These are phyloP conservation scores for Eidolon helvum DNA, from an alignment of 2,113 vertebrate species.

Conservation along the genomic window DNA sequence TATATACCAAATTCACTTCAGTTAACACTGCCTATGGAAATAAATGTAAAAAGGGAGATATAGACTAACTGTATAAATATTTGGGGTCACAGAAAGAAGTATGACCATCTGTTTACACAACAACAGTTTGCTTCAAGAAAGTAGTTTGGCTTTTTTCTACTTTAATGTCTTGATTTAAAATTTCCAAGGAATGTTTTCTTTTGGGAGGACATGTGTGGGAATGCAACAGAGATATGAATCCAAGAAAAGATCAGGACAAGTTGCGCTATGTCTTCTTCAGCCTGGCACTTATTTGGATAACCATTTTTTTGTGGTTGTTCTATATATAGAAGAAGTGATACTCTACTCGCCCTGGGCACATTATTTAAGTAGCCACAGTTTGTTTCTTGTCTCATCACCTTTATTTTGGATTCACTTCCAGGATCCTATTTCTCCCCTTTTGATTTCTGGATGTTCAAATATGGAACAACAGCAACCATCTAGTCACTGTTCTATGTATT, in stretches of 20 bases:
- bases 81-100: background rate
- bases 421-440: background rate
- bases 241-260: background rate
- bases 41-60: background rate
- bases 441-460: background rate
- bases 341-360: background rate
- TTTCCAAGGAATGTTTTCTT: slow-evolving; percentile 27
- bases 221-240: background rate
- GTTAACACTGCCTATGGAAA: background rate
- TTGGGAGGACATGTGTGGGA: background rate
- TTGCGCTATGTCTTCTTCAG: background rate
- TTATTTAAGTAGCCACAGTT: background rate
- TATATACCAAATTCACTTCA: background rate
- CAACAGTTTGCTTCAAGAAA: background rate
- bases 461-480: background rate
- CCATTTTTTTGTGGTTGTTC: background rate
- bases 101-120: background rate
- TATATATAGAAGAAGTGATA: background rate
- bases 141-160: background rate
- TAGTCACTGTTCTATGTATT: background rate
- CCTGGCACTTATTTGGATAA: background rate
- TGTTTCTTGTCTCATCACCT: background rate
- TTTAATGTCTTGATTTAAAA: slow-evolving; percentile 20
- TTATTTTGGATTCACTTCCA: background rate
- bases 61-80: background rate